Evolutionary conservation across 2,797 vertebrate species (phyloP).

Genomic region (Aphelocoma californica): DNA sequence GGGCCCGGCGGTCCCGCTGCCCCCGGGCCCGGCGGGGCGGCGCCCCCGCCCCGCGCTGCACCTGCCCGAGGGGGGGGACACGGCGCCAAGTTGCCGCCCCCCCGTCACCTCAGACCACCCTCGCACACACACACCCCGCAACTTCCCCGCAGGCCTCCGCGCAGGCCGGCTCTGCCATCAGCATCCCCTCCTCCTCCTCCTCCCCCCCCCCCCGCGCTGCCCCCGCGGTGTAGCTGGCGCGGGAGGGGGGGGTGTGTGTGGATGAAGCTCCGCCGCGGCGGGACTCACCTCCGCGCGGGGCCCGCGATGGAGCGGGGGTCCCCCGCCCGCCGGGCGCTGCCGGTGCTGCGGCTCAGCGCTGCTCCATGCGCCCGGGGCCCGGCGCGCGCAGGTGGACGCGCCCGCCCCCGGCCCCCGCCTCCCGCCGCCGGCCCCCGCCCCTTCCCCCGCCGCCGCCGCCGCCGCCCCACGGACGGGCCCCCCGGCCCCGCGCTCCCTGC

Average conservation of each 20-base stretch:
- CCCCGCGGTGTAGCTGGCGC: not conserved
- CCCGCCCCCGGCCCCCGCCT: conserved; percentile 70
- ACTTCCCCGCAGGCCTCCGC: conserved; percentile 37
- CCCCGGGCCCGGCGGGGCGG: not conserved
- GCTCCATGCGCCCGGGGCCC: conserved; percentile 83
- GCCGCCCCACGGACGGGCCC: not conserved
- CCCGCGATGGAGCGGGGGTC: not conserved
- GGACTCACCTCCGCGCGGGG: not conserved
- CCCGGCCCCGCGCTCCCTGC: not conserved
- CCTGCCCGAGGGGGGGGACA: not conserved
- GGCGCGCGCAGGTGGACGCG: conserved; percentile 87
- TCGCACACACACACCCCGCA: not conserved
- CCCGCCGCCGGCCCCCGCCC: not conserved
- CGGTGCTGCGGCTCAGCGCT: conserved; percentile 60
- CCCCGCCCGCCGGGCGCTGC: conserved; percentile 18
- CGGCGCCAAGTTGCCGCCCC: not conserved
- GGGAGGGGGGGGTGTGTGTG: not conserved
- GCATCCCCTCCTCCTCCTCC: not conserved
- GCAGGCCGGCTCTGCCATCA: not conserved
- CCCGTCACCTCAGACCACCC: not conserved
- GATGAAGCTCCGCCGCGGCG: not conserved
- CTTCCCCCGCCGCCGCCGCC: not conserved
- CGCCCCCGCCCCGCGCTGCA: not conserved
- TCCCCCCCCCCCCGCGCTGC: not conserved
- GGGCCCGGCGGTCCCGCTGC: not conserved